phyloP scores from a whole-genome alignment of 2,797 vertebrate genomes.

The Macropus fuliginosus region DNA sequence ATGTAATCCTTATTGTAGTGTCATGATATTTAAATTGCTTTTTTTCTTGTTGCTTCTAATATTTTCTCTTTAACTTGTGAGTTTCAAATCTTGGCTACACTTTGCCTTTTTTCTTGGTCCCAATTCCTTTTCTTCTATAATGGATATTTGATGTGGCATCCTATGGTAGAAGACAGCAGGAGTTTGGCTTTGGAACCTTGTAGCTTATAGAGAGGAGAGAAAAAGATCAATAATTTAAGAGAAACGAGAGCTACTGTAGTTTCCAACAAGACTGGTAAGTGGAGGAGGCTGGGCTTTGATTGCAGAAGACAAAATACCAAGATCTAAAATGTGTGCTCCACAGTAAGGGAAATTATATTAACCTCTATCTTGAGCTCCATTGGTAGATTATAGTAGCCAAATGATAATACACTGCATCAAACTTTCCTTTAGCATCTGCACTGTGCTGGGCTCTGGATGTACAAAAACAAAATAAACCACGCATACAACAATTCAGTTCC shows the following conservation, averaged over 20 bases:
- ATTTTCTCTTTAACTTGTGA: not conserved
- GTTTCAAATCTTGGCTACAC: not conserved
- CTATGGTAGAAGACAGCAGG: not conserved
- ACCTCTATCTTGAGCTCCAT: not conserved
- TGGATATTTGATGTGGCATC: not conserved
- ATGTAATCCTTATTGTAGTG: not conserved
- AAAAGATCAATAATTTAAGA: not conserved
- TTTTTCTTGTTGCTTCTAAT: not conserved
- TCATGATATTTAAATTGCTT: not conserved
- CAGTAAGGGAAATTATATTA: not conserved
- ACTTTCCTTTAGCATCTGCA: not conserved
- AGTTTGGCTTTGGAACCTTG: not conserved
- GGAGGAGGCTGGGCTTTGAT: not conserved
- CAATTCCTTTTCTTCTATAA: not conserved
- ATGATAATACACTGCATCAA: not conserved
- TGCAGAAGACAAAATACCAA: not conserved
- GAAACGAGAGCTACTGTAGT: not conserved
- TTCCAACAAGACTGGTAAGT: not conserved
- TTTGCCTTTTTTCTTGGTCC: not conserved
- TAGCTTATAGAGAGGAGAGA: not conserved
- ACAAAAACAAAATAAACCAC: not conserved
- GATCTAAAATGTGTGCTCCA: not conserved
- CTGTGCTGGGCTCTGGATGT: not conserved
- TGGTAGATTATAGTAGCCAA: not conserved
- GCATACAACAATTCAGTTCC: not conserved